Conservation (phyloP, 1,140 invertebrate genomes). For the Mesaphorura yosii region DNA sequence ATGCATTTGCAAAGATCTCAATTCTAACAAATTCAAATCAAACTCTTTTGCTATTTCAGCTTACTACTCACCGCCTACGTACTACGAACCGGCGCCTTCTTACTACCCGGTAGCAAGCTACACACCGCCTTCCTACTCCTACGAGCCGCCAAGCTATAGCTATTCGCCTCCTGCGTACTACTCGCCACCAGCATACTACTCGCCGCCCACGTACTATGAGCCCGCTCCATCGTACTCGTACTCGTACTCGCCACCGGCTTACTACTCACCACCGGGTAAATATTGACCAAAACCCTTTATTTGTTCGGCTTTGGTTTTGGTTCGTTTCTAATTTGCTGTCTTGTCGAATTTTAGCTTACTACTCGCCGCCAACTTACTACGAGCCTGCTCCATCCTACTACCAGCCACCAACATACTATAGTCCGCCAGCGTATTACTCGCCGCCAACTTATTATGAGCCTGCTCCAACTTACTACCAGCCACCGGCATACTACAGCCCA, state of each 20-base stretch:
- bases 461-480: constrained; percentile 11
- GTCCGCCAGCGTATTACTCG: constrained; percentile 9
- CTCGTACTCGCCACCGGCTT: background rate
- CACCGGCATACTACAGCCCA: too few relatives aligned
- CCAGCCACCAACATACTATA: background rate
- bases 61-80: too few relatives aligned
- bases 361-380: background rate
- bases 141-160: too few relatives aligned
- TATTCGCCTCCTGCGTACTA: constrained; percentile 12
- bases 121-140: too few relatives aligned
- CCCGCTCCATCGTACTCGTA: constrained; percentile 4
- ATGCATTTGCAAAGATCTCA: too few relatives aligned
- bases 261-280: constrained; percentile 11
- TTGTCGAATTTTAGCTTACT: constrained; percentile 1
- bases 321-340: constrained; percentile 2
- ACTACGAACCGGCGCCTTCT: too few relatives aligned
- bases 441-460: too few relatives aligned
- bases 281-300: too few relatives aligned
- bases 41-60: too few relatives aligned
- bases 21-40: too few relatives aligned
- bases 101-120: too few relatives aligned
- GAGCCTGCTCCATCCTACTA: constrained; percentile 11
- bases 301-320: background rate
- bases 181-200: background rate
- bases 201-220: constrained; percentile 6